Evolutionary conservation across 2,888 invertebrate genomes (phyloP).

Genomic region (Watsonalla cultraria): DNA sequence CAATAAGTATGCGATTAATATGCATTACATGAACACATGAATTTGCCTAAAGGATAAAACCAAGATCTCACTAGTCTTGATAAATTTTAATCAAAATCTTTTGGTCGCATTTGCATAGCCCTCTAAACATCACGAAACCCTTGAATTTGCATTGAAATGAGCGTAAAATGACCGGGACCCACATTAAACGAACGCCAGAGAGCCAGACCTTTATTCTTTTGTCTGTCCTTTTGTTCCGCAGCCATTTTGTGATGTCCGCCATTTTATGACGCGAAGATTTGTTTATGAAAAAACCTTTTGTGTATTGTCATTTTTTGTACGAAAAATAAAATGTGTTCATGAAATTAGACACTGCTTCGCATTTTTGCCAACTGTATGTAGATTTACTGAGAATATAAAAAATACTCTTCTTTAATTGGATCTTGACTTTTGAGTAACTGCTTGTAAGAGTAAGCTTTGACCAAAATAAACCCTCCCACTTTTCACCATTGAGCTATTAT

Average conservation of each 20-base stretch:
- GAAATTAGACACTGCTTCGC: conserved; percentile 1
- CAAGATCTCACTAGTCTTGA: conserved; percentile 29
- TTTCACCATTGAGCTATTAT: too few species aligned
- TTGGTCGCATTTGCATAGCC: conserved; percentile 63
- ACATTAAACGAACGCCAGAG: conserved; percentile 58
- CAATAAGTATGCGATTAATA: background rate
- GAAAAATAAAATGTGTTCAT: conserved; percentile 3
- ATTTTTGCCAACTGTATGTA: background rate
- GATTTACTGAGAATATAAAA: background rate
- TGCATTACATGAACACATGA: background rate
- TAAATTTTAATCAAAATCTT: conserved; percentile 73
- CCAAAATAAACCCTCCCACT: too few species aligned
- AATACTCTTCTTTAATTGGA: too few species aligned
- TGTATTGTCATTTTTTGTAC: conserved; percentile 9
- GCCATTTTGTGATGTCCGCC: conserved; percentile 47
- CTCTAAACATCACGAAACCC: conserved; percentile 63
- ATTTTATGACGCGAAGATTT: conserved; percentile 51
- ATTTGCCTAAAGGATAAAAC: conserved; percentile 10
- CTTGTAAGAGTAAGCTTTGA: too few species aligned
- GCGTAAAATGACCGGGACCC: conserved; percentile 66
- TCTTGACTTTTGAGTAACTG: too few species aligned
- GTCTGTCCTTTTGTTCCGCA: conserved; percentile 50
- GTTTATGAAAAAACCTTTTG: conserved; percentile 46
- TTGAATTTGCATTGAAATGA: conserved; percentile 74
- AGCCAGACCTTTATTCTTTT: conserved; percentile 62